Evolutionary conservation across 2,797 vertebrate genomes (phyloP).

Genomic region (Pampus argenteus): DNA sequence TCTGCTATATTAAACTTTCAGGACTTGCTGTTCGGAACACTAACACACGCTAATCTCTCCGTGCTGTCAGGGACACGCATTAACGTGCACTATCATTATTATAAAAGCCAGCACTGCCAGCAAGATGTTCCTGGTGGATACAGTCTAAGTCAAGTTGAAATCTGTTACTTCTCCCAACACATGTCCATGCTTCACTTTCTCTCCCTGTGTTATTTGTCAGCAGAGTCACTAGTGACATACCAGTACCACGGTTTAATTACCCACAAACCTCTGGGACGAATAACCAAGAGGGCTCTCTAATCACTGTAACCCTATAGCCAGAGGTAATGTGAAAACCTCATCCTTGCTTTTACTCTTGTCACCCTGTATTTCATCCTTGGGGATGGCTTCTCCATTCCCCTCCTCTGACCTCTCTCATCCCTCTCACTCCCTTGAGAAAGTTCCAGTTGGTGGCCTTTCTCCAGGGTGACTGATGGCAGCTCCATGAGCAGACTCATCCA

Average conservation of each 20-base stretch:
- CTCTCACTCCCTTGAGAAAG: slow-evolving; percentile 54
- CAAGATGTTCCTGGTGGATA: slow-evolving; percentile 34
- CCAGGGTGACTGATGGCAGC: slow-evolving; percentile 70
- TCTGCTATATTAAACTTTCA: slow-evolving; percentile 51
- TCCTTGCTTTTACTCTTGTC: slow-evolving; percentile 59
- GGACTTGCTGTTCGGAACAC: slow-evolving; percentile 43
- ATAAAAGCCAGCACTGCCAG: slow-evolving; percentile 22
- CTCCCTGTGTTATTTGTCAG: slow-evolving; percentile 42
- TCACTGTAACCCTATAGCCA: slow-evolving; percentile 49
- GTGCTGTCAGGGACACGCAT: slow-evolving; percentile 34
- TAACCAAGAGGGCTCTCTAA: slow-evolving; percentile 50
- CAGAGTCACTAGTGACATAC: slow-evolving; percentile 51
- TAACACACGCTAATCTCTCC: slow-evolving; percentile 27
- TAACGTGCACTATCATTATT: slow-evolving; percentile 22
- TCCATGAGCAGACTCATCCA: slow-evolving; percentile 66
- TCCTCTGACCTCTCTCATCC: slow-evolving; percentile 56
- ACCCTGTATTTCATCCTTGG: slow-evolving; percentile 53
- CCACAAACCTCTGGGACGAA: slow-evolving; percentile 53
- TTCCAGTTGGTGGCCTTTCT: slow-evolving; percentile 75
- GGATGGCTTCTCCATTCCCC: slow-evolving; percentile 45
- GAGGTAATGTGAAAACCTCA: slow-evolving; percentile 53
- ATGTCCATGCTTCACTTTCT: slow-evolving; percentile 32
- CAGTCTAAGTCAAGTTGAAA: slow-evolving; percentile 16
- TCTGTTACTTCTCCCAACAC: slow-evolving; percentile 14
- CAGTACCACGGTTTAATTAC: slow-evolving; percentile 62